Percentiles rank a stretch among this genome's conserved stretches.
Evolutionary conservation across 1,140 invertebrate genomes (phyloP).

Genomic region (Heliconius hermathena): DNA sequence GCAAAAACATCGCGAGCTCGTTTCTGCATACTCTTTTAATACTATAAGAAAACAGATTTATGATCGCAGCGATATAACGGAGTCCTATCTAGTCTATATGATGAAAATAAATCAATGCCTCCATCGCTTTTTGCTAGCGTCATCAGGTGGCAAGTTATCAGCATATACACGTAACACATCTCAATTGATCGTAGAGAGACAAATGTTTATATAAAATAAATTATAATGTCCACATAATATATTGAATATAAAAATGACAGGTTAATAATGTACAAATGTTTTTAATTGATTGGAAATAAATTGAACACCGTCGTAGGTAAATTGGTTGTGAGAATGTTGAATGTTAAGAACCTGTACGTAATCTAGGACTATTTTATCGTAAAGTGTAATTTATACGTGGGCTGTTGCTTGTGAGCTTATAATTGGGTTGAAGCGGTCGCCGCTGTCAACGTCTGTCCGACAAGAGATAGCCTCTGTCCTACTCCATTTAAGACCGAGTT

Average conservation of each 20-base stretch:
- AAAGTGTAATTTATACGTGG: conserved; percentile 15
- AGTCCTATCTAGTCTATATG: conserved; percentile 22
- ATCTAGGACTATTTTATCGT: conserved; percentile 16
- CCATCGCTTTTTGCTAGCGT: conserved; percentile 3
- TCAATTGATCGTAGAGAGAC: not conserved
- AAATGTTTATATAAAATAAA: conserved; percentile 9
- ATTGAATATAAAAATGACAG: not conserved
- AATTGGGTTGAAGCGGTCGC: conserved; percentile 19
- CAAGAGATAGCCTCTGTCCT: conserved; percentile 19
- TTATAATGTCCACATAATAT: not conserved
- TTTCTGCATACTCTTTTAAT: conserved; percentile 44
- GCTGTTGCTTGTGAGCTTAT: conserved; percentile 10
- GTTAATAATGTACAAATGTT: conserved; percentile 7
- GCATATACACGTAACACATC: not conserved
- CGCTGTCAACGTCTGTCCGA: conserved; percentile 14
- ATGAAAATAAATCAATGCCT: conserved; percentile 14
- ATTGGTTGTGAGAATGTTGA: conserved; percentile 11
- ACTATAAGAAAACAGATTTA: conserved; percentile 24
- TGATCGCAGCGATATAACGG: conserved; percentile 36
- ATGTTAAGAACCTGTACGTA: conserved; percentile 18
- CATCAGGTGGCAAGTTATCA: not conserved
- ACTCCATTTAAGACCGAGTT: not conserved
- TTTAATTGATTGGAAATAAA: conserved; percentile 21
- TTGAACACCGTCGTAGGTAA: conserved; percentile 16
- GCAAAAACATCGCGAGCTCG: conserved; percentile 52